Conservation (phyloP, 2,888 invertebrate species). For the Chloromyia formosa region DNA sequence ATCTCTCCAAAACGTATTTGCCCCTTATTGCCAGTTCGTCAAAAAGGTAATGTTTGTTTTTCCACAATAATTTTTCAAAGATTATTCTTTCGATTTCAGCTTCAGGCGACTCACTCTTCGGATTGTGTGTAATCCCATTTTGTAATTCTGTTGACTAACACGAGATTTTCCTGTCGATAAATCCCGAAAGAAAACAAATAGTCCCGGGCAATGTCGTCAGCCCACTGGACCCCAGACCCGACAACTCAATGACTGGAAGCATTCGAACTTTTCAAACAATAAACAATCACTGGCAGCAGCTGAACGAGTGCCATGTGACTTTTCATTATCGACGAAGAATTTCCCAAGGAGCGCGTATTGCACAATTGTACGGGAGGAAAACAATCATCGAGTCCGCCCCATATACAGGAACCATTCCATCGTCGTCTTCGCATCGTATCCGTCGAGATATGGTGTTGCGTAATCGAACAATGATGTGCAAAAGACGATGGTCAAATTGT, state of each 20-base stretch:
- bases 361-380: neutral
- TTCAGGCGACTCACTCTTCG: neutral
- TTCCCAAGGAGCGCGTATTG: conserved; percentile 3
- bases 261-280: conserved; percentile 5
- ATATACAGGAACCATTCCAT: no score
- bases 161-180: conserved; percentile 39
- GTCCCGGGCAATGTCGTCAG: neutral
- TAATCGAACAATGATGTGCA: conserved; percentile 38
- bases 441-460: neutral
- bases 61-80: no score
- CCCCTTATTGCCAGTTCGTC: no score
- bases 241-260: neutral
- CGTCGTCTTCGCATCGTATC: conserved; percentile 7
- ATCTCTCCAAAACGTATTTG: no score
- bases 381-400: neutral
- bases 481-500: conserved; percentile 40
- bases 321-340: neutral
- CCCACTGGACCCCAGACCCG: neutral
- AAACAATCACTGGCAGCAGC: neutral
- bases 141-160: conserved; percentile 34
- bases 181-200: conserved; percentile 39
- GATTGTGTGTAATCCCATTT: conserved; percentile 22
- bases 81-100: no score
- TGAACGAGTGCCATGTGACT: neutral
- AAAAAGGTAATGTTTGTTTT: no score